phyloP scores from a whole-genome alignment of 2,888 invertebrate genomes.

The Apotomis turbidana region DNA sequence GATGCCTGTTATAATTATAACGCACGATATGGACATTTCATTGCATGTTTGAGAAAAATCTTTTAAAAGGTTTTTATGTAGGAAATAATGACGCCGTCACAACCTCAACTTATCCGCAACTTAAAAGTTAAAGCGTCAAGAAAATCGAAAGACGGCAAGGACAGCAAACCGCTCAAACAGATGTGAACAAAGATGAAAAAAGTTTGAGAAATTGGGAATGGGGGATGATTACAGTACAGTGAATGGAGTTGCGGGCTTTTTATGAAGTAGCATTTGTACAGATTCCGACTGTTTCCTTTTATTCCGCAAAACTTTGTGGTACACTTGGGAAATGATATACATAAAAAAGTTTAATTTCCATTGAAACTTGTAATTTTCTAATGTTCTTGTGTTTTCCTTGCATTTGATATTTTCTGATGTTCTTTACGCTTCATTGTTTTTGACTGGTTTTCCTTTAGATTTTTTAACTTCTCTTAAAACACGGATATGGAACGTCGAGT shows the following conservation, averaged over 20 bases:
- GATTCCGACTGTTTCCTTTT: constrained; percentile 75
- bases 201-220: constrained; percentile 77
- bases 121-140: constrained; percentile 51
- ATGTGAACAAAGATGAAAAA: constrained; percentile 82
- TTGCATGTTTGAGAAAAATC: too few relatives aligned
- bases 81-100: constrained; percentile 24
- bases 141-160: constrained; percentile 65
- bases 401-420: constrained; percentile 41
- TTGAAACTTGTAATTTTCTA: constrained; percentile 67
- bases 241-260: constrained; percentile 78
- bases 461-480: too few relatives aligned
- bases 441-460: background rate
- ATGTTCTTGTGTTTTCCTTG: constrained; percentile 55
- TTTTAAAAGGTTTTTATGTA: constrained; percentile 3
- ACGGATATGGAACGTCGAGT: too few relatives aligned
- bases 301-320: constrained; percentile 65
- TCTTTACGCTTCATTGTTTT: constrained; percentile 7
- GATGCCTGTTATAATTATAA: too few relatives aligned
- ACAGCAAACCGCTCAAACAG: constrained; percentile 68
- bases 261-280: constrained; percentile 78
- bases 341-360: constrained; percentile 70
- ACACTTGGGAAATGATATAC: constrained; percentile 61
- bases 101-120: constrained; percentile 38
- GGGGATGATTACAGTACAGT: constrained; percentile 80
- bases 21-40: too few relatives aligned